These are phyloP conservation scores for Callithrix jacchus DNA, from an alignment of 2,113 vertebrate genomes.

Conservation along the genomic window DNA sequence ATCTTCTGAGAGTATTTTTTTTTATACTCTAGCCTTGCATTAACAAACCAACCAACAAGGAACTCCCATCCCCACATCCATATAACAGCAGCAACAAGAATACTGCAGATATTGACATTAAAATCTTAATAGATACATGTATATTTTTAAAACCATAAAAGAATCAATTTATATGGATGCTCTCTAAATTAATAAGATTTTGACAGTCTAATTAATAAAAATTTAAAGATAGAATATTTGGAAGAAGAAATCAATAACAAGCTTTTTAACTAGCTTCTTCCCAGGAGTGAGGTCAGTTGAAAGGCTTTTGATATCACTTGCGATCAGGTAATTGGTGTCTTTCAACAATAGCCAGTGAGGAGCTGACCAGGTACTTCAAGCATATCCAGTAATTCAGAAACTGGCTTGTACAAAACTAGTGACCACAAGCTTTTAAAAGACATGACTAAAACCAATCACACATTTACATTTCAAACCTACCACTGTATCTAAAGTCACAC, in stretches of 20 bases:
- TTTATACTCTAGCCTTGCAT: neutral
- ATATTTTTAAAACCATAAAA: neutral
- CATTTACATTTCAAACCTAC: neutral
- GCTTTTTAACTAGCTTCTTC: neutral
- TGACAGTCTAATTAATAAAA: slow-evolving; percentile 47
- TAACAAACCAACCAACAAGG: neutral
- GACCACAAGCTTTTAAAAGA: neutral
- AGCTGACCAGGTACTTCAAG: neutral
- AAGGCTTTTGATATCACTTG: slow-evolving; percentile 28
- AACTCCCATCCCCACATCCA: neutral
- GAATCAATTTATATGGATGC: neutral
- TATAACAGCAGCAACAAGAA: neutral
- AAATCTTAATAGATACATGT: neutral
- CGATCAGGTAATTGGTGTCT: neutral
- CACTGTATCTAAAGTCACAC: neutral
- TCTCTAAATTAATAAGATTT: neutral
- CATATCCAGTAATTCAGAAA: neutral
- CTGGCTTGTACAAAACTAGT: neutral
- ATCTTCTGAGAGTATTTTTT: neutral
- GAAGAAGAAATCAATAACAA: neutral
- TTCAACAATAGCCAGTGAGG: neutral
- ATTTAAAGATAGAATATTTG: neutral
- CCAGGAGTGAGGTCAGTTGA: neutral
- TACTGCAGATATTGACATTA: neutral
- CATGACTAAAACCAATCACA: neutral